A percentile compares a stretch with the other conserved stretches of the same genome.
These are phyloP conservation scores for Mesorhabditis spiculigera DNA, from an alignment of 2,888 invertebrate species.

Conservation along the genomic window DNA sequence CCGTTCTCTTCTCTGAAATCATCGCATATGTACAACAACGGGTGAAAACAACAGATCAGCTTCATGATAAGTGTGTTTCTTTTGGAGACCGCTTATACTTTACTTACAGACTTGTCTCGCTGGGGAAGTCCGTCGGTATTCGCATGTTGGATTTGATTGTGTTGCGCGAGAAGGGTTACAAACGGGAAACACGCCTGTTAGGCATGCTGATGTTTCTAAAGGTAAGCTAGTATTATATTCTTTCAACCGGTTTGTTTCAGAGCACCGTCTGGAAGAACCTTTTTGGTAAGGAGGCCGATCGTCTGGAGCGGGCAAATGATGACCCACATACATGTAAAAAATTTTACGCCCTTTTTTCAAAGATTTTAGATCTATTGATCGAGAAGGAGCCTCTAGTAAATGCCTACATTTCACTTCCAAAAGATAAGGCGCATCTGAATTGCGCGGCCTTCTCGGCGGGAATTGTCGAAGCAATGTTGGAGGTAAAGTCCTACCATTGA, in stretches of 20 bases:
- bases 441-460: constrained; percentile 98
- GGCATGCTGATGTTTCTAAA: constrained; percentile 86
- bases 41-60: constrained; percentile 87
- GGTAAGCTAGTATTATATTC: constrained; percentile 64
- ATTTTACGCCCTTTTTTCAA: background rate
- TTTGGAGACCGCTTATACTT: background rate
- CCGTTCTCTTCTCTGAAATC: constrained; percentile 92
- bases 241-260: background rate
- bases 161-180: constrained; percentile 81
- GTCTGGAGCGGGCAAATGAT: constrained; percentile 95
- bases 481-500: constrained; percentile 26
- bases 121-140: constrained; percentile 90
- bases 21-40: constrained; percentile 89
- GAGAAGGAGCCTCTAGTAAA: constrained; percentile 96
- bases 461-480: constrained; percentile 88
- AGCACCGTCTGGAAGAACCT: constrained; percentile 90
- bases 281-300: constrained; percentile 97
- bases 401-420: constrained; percentile 91
- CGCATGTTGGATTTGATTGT: constrained; percentile 89
- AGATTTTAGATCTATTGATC: constrained; percentile 77
- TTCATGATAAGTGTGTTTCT: constrained; percentile 73
- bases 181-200: constrained; percentile 84
- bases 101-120: constrained; percentile 76
- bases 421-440: constrained; percentile 90
- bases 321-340: constrained; percentile 81